phyloP scores from a whole-genome alignment of 2,888 invertebrate genomes.

The Drosophila demipolita region DNA sequence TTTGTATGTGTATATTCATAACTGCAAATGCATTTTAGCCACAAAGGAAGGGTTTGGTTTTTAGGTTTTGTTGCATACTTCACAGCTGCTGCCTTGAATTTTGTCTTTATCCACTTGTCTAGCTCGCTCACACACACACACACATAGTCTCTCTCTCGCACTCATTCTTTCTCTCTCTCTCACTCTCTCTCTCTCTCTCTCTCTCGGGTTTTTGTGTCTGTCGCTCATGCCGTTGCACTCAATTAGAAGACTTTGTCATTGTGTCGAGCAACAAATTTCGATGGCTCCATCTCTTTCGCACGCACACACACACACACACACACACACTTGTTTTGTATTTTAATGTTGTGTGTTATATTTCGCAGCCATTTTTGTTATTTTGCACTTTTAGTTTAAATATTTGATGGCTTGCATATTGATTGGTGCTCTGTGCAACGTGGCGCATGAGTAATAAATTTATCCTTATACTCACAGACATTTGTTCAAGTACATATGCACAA shows the following conservation, averaged over 20 bases:
- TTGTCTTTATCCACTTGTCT: conserved; percentile 53
- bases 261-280: conserved; percentile 33
- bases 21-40: conserved; percentile 78
- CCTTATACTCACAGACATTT: conserved; percentile 29
- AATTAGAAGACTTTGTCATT: conserved; percentile 77
- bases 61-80: conserved; percentile 59
- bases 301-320: conserved; percentile 16
- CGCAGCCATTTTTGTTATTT: conserved; percentile 78
- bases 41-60: conserved; percentile 47
- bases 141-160: neutral
- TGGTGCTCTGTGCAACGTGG: conserved; percentile 74
- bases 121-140: conserved; percentile 26
- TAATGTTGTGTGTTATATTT: conserved; percentile 62
- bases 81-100: conserved; percentile 52
- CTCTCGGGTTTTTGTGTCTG: conserved; percentile 6
- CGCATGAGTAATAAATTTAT: conserved; percentile 74
- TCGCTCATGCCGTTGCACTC: conserved; percentile 66
- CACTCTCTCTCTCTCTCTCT: neutral
- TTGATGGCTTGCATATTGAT: conserved; percentile 79
- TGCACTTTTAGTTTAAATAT: conserved; percentile 79
- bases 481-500: neutral
- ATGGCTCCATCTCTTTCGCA: conserved; percentile 23
- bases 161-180: conserved; percentile 2
- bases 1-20: conserved; percentile 62
- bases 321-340: conserved; percentile 18